Evolutionary conservation across 2,888 invertebrate species (phyloP), one percentile per base, ranked within the genome.

Genomic region (Metopia argyrocephala): DNA sequence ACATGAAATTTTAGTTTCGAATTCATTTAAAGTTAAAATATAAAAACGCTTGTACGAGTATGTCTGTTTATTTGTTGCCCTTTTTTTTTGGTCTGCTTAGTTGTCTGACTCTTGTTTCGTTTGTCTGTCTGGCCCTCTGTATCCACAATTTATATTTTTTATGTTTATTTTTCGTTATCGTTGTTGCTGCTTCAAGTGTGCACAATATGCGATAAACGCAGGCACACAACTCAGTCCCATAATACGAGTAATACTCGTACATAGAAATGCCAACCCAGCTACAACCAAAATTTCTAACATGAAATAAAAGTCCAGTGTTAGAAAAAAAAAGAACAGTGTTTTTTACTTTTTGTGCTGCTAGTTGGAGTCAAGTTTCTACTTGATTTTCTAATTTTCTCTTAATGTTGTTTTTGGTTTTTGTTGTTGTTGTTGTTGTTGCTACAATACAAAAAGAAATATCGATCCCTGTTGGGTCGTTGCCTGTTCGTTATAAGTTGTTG

Each of bases 131-230:
- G 50, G 48, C 20, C 52, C 4, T 50, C 18, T 54, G 28, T 75
- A 48, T 65, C 54, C 56, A 48, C n/a, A 56, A 68, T 28, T 71
- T 71, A 20, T 73, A 52, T 54, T 12, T 56, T 50, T 15, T 46
- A 27, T 64, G 45, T 66, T 23, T 31, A 57, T 18, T 56, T 64
- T 31, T 25, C 23, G 46, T 61, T n/a, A 52, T 59, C 50, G 70
- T 71, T 79, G 21, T n/a, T 64, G 5, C 66, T 45, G 50, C 15
- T 76, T 75, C 23, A 70, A 66, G 81, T 75, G 74, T 78, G 74
- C 78, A 81, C 46, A 73, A 70, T 45, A 75, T 76, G 65, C 61
- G 81, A 81, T 81, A 81, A 81, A 78, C 56, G 62, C 62, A n/a
- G n/a, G n/a, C n/a, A n/a, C n/a, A n/a, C n/a, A n/a, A n/a, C n/a